Base-by-base conservation (phyloP, 2,113 vertebrate genomes). In the Meriones unguiculatus region DNA sequence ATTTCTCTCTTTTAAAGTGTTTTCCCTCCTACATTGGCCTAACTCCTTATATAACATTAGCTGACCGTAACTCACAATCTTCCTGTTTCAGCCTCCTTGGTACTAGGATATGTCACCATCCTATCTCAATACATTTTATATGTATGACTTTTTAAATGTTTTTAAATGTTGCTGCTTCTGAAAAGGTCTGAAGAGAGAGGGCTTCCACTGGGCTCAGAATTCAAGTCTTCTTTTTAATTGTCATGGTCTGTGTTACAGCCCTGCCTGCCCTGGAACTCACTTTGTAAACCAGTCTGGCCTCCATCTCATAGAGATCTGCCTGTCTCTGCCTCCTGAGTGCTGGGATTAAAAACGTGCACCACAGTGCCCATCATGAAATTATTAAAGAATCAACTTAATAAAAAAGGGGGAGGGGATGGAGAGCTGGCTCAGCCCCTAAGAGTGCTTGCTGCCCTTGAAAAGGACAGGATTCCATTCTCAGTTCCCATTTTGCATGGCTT, bases 121-220 rank as follows among this genome's bases (percentile, higher is more conserved):
- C 11, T 62, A 62, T 38, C 80, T 82, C 35, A 82, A 7, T 82
- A 54, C 6, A 82, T 38, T 78, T 50, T 52, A 77, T 77, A 77
- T 28, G 3, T 38, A 15, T 62, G 57, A 11, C 57, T 57, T 57
- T 57, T 57, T 12, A 46, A 46, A 46, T 46, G 46, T 46, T n/a
- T n/a, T n/a, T n/a, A n/a, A 57, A 57, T 0, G 0, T 5, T 59
- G 76, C 65, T 76, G 72, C 84, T 32, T 59, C 30, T 38, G 35
- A 81, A 65, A 7, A 69, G 57, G 82, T n/a, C 18, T 1, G 0
- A 4, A 2, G 5, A 59, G 35, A 57, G 7, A 81, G n/a, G 73
- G 6, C 77, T 85, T 94, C 76, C 90, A 93, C 20, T 2, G 52
- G 4, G 15, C 14, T 13, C 1, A 85, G 93, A 70, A 81, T 67